A percentile compares a stretch with the other conserved stretches of the same genome.
These are phyloP conservation scores for Limonius californicus DNA, from an alignment of 1,140 invertebrate genomes.

Conservation along the genomic window DNA sequence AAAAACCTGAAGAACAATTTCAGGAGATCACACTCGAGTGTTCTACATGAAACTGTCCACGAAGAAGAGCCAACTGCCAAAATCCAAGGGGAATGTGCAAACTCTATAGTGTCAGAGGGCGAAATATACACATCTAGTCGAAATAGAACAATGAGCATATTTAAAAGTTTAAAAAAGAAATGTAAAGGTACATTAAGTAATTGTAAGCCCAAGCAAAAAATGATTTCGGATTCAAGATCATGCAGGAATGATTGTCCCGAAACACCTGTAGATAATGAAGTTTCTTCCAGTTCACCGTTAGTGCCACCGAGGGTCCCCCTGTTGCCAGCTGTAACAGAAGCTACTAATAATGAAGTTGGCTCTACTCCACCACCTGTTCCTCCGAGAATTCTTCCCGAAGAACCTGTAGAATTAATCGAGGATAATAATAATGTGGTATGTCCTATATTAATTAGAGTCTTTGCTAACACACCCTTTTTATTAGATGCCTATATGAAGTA, in stretches of 20 bases:
- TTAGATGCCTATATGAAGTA: too few species aligned
- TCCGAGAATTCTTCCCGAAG: background rate
- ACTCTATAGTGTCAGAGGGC: background rate
- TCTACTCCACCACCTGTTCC: background rate
- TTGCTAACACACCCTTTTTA: too few species aligned
- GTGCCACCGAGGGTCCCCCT: background rate
- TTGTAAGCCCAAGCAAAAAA: background rate
- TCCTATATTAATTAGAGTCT: too few species aligned
- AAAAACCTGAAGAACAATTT: constrained; percentile 1
- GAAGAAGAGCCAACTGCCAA: background rate
- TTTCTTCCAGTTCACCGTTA: background rate
- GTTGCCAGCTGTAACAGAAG: background rate
- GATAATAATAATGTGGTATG: background rate
- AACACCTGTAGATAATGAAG: background rate
- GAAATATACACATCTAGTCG: background rate
- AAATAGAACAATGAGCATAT: background rate
- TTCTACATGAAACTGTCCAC: background rate
- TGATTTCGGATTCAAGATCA: background rate
- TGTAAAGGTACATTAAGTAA: constrained; percentile 7
- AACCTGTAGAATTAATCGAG: background rate
- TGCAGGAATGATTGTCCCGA: background rate
- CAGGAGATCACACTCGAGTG: background rate
- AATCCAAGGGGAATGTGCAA: background rate
- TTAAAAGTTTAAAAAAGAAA: constrained; percentile 3
- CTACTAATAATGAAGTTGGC: background rate